phyloP scores from a whole-genome alignment of 2,797 vertebrate genomes.

The Sebastes diploproa region DNA sequence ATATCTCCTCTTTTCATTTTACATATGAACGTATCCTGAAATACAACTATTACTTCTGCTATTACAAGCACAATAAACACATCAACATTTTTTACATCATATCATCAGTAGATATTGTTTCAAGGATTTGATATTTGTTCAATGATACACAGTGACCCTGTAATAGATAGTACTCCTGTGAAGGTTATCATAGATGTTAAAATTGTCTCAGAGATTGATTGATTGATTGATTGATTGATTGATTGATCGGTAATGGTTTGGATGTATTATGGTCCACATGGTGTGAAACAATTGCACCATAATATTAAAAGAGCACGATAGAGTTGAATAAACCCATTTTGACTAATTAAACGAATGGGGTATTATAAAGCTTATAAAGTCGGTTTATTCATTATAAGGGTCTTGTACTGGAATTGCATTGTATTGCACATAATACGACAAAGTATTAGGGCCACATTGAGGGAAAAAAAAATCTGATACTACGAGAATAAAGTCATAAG shows the following conservation, averaged over 20 bases:
- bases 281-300: background rate
- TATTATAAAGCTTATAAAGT: background rate
- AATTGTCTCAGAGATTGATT: background rate
- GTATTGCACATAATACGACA: too few relatives aligned
- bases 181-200: background rate
- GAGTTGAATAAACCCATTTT: background rate
- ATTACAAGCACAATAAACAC: background rate
- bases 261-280: background rate
- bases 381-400: background rate
- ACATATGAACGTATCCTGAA: background rate
- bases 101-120: background rate
- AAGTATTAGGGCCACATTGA: too few relatives aligned
- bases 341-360: background rate
- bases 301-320: background rate
- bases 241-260: background rate
- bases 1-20: background rate
- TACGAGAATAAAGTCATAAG: too few relatives aligned
- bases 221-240: background rate
- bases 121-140: background rate
- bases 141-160: background rate
- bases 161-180: background rate
- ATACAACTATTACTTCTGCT: background rate
- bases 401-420: background rate
- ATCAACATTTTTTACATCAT: background rate
- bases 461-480: too few relatives aligned